Base-by-base conservation (phyloP, 1,140 invertebrate genomes). In the Oryzaephilus surinamensis region DNA sequence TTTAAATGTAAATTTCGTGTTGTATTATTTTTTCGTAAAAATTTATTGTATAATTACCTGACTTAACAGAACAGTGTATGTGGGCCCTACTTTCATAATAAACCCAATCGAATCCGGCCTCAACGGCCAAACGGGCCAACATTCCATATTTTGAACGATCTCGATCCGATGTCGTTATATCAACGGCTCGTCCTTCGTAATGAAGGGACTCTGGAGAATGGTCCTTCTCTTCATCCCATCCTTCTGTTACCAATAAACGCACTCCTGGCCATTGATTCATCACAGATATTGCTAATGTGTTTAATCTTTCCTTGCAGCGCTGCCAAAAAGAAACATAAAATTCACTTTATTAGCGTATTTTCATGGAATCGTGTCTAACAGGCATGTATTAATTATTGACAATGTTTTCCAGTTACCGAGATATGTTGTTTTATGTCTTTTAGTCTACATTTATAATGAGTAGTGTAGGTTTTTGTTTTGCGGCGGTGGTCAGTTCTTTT, bases 31-130 rank as follows among this genome's bases (percentile, higher is more conserved):
- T 35, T 23, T 35, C 18, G 18, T 26, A n/a, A 29, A 5, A n/a
- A 11, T 11, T 26, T 26, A 27, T 20, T 23, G 30, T 2, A 32
- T 24, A 68, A 70, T 76, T 73, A 98, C 94, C 93, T 77, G 92
- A 93, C 70, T 93, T 95, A 31, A 97, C 92, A 18, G 92, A 96
- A 64, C 91, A 95, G 65, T 98, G 94, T 55, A 98, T 94, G 59
- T 96, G 89, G 10, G 84, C 79, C 42, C 89, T 74, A 55, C 84
- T 86, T 63, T 96, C 91, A 62, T 96, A 97, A 66, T 89, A 94
- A 13, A 98, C 94, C 93, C 92, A 97, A 71, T 97, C 92, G 74
- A 97, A 97, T 49, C 93, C 93, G 7, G 93, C 91, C 63, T 97
- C 88, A 14, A 95, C 86, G 0, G 93, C 93, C n/a, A 97, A 72